Base-by-base conservation (phyloP, 2,888 invertebrate genomes). In the Ophion slaviceki region DNA sequence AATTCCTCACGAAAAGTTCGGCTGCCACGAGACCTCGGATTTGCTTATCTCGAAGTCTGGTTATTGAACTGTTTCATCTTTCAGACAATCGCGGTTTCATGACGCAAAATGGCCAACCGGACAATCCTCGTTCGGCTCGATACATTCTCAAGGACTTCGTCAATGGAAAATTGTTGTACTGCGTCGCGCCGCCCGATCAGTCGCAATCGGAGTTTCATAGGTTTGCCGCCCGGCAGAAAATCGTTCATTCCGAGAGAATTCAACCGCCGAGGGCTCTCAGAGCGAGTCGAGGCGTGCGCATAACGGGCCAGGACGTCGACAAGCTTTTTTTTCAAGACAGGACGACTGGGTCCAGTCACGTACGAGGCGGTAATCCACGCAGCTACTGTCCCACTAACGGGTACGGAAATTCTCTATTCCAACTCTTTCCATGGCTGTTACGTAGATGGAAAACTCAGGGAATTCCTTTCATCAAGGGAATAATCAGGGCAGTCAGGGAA, bases 71-170 rank as follows among this genome's bases (percentile, higher is more conserved):
- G 57, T 53, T 14, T 2, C 70, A 45, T 32, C 36, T 90, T 90
- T 6, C 94, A 98, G 98, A 96, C 93, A 98, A 98, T 95, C 95
- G 99, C 91, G 99, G 99, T 28, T 99, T 98, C 94, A 99, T 99
- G 99, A 99, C 99, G 0, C 97, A 98, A 11, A 97, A 97, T 83
- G 99, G 99, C 0, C 97, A 98, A 90, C 99, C 99, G 0, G 99
- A 99, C 95, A 97, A 97, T 93, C 96, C 99, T 0, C 96, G 99
- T 36, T 97, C 99, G 0, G 97, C 99, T 0, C 96, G 99, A 57
- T 96, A 97, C 84, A 95, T 99, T 85, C 95, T 99, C 0, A 99
- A 99, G 92, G 99, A 99, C 93, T 98, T 97, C 89, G 97, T 98
- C 1, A 96, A 96, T 92, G 99, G 99, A 0, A 97, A 96, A 89